These are phyloP conservation scores for Acanthosepion esculentum DNA, from an alignment of 2,888 invertebrate species.

Conservation along the genomic window DNA sequence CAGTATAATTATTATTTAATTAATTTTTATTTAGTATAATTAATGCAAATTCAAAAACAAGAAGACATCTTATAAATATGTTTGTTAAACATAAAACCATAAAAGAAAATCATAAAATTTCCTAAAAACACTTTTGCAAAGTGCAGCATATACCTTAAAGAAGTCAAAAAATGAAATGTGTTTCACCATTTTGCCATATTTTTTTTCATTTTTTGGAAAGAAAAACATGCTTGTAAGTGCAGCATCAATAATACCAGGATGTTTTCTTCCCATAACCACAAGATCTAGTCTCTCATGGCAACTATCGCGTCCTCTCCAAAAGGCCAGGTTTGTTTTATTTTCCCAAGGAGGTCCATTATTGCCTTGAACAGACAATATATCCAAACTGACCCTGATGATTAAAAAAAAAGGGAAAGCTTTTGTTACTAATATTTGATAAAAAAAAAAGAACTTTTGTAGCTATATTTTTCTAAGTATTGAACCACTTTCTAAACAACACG, in stretches of 20 bases:
- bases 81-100: too few relatives aligned
- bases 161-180: slow-evolving; percentile 93
- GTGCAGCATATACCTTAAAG: slow-evolving; percentile 85
- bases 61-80: not conserved
- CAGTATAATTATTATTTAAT: too few relatives aligned
- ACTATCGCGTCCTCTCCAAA: slow-evolving; percentile 96
- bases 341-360: slow-evolving; percentile 83
- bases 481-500: too few relatives aligned
- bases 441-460: not conserved
- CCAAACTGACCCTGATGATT: slow-evolving; percentile 84
- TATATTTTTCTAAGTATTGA: too few relatives aligned
- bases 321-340: slow-evolving; percentile 83
- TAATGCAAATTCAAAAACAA: too few relatives aligned
- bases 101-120: too few relatives aligned
- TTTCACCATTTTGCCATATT: slow-evolving; percentile 89
- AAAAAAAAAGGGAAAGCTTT: not conserved
- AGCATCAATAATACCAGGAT: slow-evolving; percentile 89
- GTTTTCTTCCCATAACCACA: slow-evolving; percentile 83
- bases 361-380: slow-evolving; percentile 92
- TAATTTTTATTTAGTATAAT: too few relatives aligned
- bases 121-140: not conserved
- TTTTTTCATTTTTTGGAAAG: slow-evolving; percentile 86
- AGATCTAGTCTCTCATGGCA: slow-evolving; percentile 88
- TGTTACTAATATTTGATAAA: too few relatives aligned
- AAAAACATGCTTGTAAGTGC: slow-evolving; percentile 97